These are phyloP conservation scores for Cyaniris semiargus DNA, from an alignment of 2,888 invertebrate species.

Conservation along the genomic window DNA sequence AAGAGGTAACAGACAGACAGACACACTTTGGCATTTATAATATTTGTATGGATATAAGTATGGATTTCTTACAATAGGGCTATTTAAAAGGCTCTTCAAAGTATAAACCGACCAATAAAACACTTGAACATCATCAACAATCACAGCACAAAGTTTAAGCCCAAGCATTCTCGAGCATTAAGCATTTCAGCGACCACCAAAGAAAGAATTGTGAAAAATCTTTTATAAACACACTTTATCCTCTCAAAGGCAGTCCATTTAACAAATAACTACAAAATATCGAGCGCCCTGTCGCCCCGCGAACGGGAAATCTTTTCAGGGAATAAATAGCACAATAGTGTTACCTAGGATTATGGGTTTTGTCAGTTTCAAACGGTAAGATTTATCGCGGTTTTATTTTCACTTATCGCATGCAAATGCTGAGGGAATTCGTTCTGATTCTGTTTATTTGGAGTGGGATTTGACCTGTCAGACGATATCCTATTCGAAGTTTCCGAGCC, in stretches of 20 bases:
- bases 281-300: slow-evolving; percentile 39
- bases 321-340: slow-evolving; percentile 41
- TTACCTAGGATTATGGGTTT: slow-evolving; percentile 41
- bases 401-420: slow-evolving; percentile 32
- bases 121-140: background rate
- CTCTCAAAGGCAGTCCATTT: slow-evolving; percentile 28
- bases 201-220: slow-evolving; percentile 3
- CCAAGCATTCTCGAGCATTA: background rate
- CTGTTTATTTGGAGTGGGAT: slow-evolving; percentile 19
- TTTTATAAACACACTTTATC: slow-evolving; percentile 17
- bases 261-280: slow-evolving; percentile 28
- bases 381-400: slow-evolving; percentile 35
- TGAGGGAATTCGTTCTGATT: background rate
- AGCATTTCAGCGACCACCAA: background rate
- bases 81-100: background rate
- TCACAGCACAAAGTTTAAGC: background rate
- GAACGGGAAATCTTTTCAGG: slow-evolving; percentile 42
- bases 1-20: too few relatives aligned
- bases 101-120: background rate
- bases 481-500: background rate
- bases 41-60: too few relatives aligned
- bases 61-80: background rate
- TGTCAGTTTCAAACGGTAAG: slow-evolving; percentile 39
- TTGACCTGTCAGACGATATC: slow-evolving; percentile 10
- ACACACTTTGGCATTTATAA: too few relatives aligned